Conservation (phyloP, 2,797 vertebrate genomes). For the Macrochelys suwanniensis region DNA sequence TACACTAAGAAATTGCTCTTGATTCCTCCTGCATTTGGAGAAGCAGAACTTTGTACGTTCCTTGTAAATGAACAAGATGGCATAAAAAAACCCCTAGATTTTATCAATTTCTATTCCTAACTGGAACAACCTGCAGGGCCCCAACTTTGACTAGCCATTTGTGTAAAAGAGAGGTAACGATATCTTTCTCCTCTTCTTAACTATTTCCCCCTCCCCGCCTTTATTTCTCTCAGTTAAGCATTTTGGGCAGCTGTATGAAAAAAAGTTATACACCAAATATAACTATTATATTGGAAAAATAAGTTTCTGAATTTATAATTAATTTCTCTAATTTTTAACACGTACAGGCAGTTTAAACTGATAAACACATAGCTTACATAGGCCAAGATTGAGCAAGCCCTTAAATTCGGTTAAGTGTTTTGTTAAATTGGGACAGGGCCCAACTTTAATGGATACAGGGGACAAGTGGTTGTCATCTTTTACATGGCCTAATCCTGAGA, state of each 20-base stretch:
- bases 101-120: no score
- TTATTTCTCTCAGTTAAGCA: not conserved
- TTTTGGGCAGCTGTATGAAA: not conserved
- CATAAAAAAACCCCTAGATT: no score
- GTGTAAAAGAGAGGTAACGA: no score
- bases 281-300: not conserved
- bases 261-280: not conserved
- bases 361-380: not conserved
- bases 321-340: not conserved
- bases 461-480: not conserved
- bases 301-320: not conserved
- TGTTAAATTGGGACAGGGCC: not conserved
- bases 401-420: not conserved
- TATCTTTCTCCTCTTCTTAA: no score
- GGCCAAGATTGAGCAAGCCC: not conserved
- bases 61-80: no score
- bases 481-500: not conserved
- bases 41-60: no score
- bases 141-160: no score
- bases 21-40: no score
- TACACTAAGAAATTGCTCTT: no score
- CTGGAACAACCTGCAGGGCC: no score
- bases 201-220: not conserved
- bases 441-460: accelerated
- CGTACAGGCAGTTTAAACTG: not conserved